These are phyloP conservation scores for Ornithoptera priamus DNA, from an alignment of 2,888 invertebrate genomes.

Conservation along the genomic window DNA sequence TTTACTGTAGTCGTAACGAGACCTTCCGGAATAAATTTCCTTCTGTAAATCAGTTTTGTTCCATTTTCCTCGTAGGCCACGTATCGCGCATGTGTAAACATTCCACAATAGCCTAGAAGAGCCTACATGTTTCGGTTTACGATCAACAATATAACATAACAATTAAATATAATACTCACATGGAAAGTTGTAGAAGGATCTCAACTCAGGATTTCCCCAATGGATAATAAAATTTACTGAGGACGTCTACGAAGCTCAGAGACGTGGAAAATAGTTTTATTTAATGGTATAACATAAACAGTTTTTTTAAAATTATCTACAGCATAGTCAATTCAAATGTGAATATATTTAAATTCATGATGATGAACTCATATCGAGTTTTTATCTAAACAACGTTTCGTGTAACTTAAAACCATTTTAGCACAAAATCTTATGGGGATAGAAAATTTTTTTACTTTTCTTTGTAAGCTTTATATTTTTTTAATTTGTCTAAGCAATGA, in stretches of 20 bases:
- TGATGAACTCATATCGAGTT: too few species aligned
- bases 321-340: too few species aligned
- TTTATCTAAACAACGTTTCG: too few species aligned
- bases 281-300: background rate
- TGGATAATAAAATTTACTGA: constrained; percentile 2
- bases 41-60: constrained; percentile 27
- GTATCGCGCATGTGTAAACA: constrained; percentile 11
- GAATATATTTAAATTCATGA: too few species aligned
- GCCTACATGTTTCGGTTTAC: constrained; percentile 19
- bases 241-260: background rate
- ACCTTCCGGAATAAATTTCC: constrained; percentile 28
- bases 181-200: constrained; percentile 1
- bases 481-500: background rate
- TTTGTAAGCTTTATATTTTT: background rate
- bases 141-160: constrained; percentile 1
- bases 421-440: background rate
- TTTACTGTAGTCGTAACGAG: constrained; percentile 26
- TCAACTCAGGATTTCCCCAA: constrained; percentile 2
- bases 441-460: background rate
- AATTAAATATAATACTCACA: constrained; percentile 1
- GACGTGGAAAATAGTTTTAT: background rate
- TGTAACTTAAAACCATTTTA: too few species aligned
- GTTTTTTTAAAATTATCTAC: too few species aligned
- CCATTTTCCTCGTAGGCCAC: constrained; percentile 24
- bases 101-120: constrained; percentile 6